Percentiles rank a stretch among this genome's conserved stretches.
Evolutionary conservation across 2,888 invertebrate genomes (phyloP).

Genomic region (Tigriopus californicus): DNA sequence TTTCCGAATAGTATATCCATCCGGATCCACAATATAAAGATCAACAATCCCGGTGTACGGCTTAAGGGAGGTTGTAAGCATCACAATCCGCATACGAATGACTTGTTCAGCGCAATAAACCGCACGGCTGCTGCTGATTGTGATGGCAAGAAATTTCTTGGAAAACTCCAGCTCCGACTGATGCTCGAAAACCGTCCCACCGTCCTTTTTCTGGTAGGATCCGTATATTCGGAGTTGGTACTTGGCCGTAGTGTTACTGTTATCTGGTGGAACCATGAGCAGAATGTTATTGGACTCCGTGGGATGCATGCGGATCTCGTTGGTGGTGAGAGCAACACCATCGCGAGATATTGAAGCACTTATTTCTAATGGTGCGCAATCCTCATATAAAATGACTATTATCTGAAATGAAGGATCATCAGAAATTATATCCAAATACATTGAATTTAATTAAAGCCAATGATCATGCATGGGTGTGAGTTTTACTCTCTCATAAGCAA

Average conservation of each 20-base stretch:
- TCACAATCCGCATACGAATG: constrained; percentile 26
- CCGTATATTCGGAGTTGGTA: constrained; percentile 30
- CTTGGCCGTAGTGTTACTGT: constrained; percentile 22
- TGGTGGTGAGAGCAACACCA: background rate
- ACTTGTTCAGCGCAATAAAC: constrained; percentile 25
- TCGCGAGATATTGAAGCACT: background rate
- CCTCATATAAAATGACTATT: too few relatives aligned
- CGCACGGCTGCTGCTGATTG: constrained; percentile 31
- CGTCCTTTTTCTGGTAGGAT: constrained; percentile 23
- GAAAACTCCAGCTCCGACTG: constrained; percentile 29
- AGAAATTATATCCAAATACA: too few relatives aligned
- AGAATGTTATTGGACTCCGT: background rate
- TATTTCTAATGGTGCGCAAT: too few relatives aligned
- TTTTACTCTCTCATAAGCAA: too few relatives aligned
- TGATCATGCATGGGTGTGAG: too few relatives aligned
- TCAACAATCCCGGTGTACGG: constrained; percentile 29
- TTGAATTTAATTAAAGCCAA: too few relatives aligned
- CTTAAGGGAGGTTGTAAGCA: constrained; percentile 27
- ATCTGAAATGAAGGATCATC: too few relatives aligned
- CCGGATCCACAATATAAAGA: constrained; percentile 27
- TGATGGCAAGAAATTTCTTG: constrained; percentile 29
- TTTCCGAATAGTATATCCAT: constrained; percentile 27
- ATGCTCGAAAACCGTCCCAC: constrained; percentile 28
- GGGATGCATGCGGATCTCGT: background rate
- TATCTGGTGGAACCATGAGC: background rate